Evolutionary conservation across 2,888 invertebrate species (phyloP).

Genomic region (Drepanosiphum platanoidis): DNA sequence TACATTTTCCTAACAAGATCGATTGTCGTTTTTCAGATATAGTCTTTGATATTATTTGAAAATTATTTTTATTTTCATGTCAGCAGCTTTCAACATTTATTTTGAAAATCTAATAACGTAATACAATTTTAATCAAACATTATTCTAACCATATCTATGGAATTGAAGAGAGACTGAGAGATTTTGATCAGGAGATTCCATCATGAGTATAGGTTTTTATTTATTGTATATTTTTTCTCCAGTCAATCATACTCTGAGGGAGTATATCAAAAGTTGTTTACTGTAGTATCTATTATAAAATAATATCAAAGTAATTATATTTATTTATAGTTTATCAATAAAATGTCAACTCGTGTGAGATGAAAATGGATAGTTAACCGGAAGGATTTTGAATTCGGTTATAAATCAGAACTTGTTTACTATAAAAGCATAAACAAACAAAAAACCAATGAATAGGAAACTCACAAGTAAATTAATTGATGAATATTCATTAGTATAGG

Average conservation of each 20-base stretch:
- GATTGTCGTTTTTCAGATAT: neutral
- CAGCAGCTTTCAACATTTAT: neutral
- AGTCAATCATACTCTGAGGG: neutral
- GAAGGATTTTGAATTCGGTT: neutral
- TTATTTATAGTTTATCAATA: neutral
- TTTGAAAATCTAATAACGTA: neutral
- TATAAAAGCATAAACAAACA: neutral
- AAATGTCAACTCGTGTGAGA: neutral
- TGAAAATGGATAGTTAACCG: neutral
- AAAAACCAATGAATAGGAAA: neutral
- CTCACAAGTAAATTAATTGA: neutral
- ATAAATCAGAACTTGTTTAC: neutral
- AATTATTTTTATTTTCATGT: neutral
- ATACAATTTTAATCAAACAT: neutral
- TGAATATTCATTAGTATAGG: neutral
- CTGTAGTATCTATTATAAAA: too few species aligned
- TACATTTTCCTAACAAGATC: neutral
- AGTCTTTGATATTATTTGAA: neutral
- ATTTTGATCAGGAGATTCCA: neutral
- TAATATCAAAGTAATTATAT: neutral
- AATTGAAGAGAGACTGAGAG: neutral
- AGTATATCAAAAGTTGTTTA: neutral
- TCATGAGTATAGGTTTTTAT: neutral
- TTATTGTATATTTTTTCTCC: neutral
- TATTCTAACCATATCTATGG: neutral